Base-by-base conservation (phyloP, 2,113 vertebrate genomes). In the Trachemys scripta region DNA sequence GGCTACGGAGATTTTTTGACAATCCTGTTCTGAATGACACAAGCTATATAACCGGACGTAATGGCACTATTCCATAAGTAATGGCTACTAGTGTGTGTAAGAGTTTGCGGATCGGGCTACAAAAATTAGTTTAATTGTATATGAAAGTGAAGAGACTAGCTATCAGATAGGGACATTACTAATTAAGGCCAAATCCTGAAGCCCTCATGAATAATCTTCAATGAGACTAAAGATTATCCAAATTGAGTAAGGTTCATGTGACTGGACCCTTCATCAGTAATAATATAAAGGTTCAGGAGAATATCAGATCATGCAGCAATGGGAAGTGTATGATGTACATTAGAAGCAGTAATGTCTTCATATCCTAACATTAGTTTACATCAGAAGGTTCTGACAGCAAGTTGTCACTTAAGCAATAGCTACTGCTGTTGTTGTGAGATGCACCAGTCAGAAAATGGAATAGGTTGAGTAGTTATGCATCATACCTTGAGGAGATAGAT, bases 11-110 rank as follows among this genome's bases (percentile, higher is more conserved):
- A 82, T 1, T 14, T 87, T 80, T 85, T 85, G 51, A 69, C 20
- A 65, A 31, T 90, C 69, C 53, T 85, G 47, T 65, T 80, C 24
- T 57, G 16, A 42, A 27, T 91, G 42, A 75, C 76, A 47, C 4
- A 47, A 57, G 54, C 8, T 24, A 4, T 50, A n/a, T 2, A 50
- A 19, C 35, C 65, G 49, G 81, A 42, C 1, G 7, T 16, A 82
- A n/a, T 2, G 42, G 22, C 38, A 47, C 7, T 83, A 9, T 42
- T 84, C 29, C 0, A 0, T 10, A 54, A 13, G 57, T 8, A 79
- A 90, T 76, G 84, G 35, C 90, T 38, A n/a, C 54, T 56, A 13
- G 22, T 86, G 16, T 4, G 29, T 76, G 59, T n/a, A 69, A 69
- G 80, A 80, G 6, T 47, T 31, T 42, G 84, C 51, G 76, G 19